These are phyloP conservation scores for Agrochola macilenta DNA, from an alignment of 2,888 invertebrate species.

Conservation along the genomic window DNA sequence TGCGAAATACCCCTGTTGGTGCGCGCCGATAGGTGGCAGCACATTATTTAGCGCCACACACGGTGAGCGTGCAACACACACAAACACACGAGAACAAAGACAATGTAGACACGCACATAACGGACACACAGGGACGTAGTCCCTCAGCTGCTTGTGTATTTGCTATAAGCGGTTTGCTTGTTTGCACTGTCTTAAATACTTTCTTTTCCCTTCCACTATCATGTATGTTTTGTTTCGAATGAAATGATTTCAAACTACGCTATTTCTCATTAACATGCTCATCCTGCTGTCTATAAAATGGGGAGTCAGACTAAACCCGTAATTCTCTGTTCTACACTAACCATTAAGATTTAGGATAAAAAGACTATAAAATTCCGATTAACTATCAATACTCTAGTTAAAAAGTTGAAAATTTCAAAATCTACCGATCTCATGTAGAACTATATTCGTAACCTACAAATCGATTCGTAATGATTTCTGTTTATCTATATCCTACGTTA, in stretches of 20 bases:
- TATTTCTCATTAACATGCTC: constrained; percentile 84
- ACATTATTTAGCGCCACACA: constrained; percentile 89
- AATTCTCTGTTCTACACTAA: constrained; percentile 79
- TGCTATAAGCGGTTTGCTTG: constrained; percentile 85
- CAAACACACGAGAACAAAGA: constrained; percentile 91
- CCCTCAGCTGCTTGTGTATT: constrained; percentile 89
- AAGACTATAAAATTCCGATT: constrained; percentile 75
- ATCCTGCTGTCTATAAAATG: constrained; percentile 84
- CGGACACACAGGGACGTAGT: constrained; percentile 86
- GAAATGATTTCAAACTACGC: constrained; percentile 80
- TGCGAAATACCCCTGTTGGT: constrained; percentile 97
- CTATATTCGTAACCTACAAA: constrained; percentile 74
- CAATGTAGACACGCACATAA: constrained; percentile 91
- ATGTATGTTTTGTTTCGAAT: constrained; percentile 60
- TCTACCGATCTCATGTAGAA: constrained; percentile 78
- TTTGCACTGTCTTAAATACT: constrained; percentile 66
- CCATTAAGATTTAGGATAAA: constrained; percentile 79
- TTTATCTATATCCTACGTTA: constrained; percentile 76
- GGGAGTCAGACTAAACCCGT: constrained; percentile 81
- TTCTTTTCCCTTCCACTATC: constrained; percentile 63
- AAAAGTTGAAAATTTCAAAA: constrained; percentile 71
- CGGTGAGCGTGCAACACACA: constrained; percentile 91
- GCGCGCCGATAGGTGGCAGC: constrained; percentile 89
- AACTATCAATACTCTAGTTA: constrained; percentile 78
- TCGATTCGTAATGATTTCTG: constrained; percentile 72